phyloP scores from a whole-genome alignment of 2,113 vertebrate species.

The Saguinus midas region DNA sequence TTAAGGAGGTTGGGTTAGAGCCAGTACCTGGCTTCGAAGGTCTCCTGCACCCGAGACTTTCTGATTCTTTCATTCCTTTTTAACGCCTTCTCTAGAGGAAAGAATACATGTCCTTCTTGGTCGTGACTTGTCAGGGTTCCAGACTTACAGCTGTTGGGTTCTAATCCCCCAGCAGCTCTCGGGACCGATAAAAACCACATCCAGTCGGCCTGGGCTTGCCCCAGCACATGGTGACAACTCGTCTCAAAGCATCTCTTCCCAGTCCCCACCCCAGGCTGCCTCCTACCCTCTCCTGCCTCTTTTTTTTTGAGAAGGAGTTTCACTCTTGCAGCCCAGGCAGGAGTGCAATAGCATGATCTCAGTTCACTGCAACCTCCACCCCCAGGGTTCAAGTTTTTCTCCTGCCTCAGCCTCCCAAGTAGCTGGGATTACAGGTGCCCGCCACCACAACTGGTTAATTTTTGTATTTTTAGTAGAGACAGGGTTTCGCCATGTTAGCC shows the following conservation, averaged over 20 bases:
- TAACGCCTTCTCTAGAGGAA: not conserved
- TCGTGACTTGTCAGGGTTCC: not conserved
- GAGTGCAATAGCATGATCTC: too few species aligned
- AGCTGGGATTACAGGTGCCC: too few species aligned
- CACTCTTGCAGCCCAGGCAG: too few species aligned
- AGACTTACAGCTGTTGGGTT: not conserved
- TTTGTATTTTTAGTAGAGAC: too few species aligned
- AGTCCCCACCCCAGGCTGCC: not conserved
- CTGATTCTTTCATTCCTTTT: not conserved
- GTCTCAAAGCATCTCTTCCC: not conserved
- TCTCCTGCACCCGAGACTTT: not conserved
- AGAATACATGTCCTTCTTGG: not conserved
- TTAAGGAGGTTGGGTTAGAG: not conserved
- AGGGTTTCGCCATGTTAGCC: too few species aligned
- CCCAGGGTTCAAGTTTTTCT: too few species aligned
- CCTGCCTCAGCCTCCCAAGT: too few species aligned
- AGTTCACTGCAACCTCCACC: too few species aligned
- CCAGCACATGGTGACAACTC: not conserved
- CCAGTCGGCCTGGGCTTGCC: not conserved
- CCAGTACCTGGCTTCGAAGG: not conserved
- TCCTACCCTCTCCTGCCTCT: not conserved
- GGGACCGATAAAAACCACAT: not conserved
- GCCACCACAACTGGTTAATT: too few species aligned
- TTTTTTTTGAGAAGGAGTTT: too few species aligned
- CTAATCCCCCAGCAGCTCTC: not conserved